Evolutionary conservation across 2,797 vertebrate genomes (phyloP), one percentile per base, ranked within the genome.

Genomic region (Heteromormyrus szaboi): DNA sequence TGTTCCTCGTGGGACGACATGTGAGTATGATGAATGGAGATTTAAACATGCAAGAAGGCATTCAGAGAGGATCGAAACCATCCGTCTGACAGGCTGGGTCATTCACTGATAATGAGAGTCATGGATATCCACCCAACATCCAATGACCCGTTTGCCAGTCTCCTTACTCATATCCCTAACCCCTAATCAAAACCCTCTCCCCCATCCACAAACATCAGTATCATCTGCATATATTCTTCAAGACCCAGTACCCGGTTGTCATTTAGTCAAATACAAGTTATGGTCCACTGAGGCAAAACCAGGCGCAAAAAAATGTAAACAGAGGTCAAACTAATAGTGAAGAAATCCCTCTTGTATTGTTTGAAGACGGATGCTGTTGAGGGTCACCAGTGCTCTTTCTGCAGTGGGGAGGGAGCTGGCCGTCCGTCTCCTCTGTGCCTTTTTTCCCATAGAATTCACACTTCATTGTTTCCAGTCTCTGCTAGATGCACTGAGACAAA

Each of bases 301-400:
- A 84, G 33, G n/a, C 12, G 54, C 88, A 65, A 51, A 9, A 11
- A 37, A 33, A 17, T 12, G 4, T 50, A 50, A 37, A 85, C 37
- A 62, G 53, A 59, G 85, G 85, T 87, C 85, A 89, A 41, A 14
- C 53, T 62, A 46, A 88, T 54, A 48, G 76, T 48, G 46, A 85
- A 46, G 12, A 65, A 29, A 48, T 37, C 56, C 54, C 19, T 41
- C 19, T 62, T 50, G 41, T 65, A 6, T 25, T 41, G 14, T 72
- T n/a, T 53, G 56, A 72, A 33, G 25, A 85, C 2, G 17, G 85
- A 68, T 9, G 4, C 88, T 17, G 17, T 22, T 50, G 56, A 68
- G 62, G 22, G 62, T 68, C 62, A 12, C 25, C 25, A 0, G 88
- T 51, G 44, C 6, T 50, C 81, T 51, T 44, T 29, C 81, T 29